phyloP scores from a whole-genome alignment of 2,113 vertebrate species.

The Mus musculus region DNA sequence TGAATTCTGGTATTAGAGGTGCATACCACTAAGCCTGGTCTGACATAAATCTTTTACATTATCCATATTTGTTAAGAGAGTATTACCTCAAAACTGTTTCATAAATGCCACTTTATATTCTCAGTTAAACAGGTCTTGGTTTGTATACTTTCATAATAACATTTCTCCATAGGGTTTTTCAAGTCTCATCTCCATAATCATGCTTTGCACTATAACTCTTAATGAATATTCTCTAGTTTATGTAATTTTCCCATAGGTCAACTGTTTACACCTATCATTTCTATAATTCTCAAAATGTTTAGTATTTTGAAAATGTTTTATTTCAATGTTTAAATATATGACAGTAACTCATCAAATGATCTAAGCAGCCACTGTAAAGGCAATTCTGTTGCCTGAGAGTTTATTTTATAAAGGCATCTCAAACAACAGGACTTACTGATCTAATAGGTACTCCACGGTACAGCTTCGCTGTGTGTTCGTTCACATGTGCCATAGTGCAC shows the following conservation, averaged over 20 bases:
- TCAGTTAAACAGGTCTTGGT: neutral
- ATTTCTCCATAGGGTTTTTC: neutral
- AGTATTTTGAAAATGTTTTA: constrained; percentile 34
- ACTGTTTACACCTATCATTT: neutral
- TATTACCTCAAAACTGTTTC: neutral
- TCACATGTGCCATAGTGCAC: neutral
- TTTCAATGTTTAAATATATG: constrained; percentile 24
- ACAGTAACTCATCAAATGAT: constrained; percentile 36
- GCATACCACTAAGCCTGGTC: neutral
- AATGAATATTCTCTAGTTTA: neutral
- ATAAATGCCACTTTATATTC: neutral
- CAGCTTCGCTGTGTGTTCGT: neutral
- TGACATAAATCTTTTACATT: neutral
- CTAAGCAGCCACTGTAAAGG: neutral
- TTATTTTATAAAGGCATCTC: neutral
- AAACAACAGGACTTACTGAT: neutral
- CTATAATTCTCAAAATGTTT: constrained; percentile 29
- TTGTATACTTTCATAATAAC: neutral
- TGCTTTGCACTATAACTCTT: constrained; percentile 11
- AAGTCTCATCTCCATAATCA: neutral
- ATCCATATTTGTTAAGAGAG: neutral
- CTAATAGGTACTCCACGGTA: neutral
- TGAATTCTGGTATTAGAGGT: neutral
- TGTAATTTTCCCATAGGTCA: neutral
- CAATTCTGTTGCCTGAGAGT: constrained; percentile 34